Base-by-base conservation (phyloP, 2,113 vertebrate genomes). In the Burhinus oedicnemus region DNA sequence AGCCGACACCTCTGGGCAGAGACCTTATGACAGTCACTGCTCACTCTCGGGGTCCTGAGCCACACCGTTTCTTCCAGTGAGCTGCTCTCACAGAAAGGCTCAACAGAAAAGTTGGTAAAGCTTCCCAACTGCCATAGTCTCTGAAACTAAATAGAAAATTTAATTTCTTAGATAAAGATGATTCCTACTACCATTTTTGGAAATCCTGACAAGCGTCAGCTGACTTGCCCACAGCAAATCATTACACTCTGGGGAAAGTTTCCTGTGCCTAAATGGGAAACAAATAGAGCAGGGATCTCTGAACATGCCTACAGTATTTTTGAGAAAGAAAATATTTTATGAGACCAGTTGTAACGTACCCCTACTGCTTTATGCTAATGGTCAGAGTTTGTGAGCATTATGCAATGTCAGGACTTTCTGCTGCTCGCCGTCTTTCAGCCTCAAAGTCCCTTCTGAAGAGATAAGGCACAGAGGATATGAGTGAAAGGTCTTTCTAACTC, bases 401-500 rank as follows among this genome's bases (percentile, higher is more conserved):
- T n/a, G 85, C 82, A 88, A 74, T 32, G 8, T 55, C 60, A 44
- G 18, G 25, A 29, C 69, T 52, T 93, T 69, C 57, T 74, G 78
- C 64, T 90, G n/a, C 47, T 94, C 57, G 40, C 87, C 57, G 52
- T 29, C 40, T 77, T 95, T 83, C 65, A 82, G 88, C 92, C 68
- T 91, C 86, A 79, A 94, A 95, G 85, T 92, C 71, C 93, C 42
- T 85, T 80, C 34, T 54, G 27, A 79, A 88, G 58, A 93, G 96
- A 93, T 94, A 96, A 97, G 74, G 54, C 75, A 27, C 15, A 69
- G 69, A 83, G 26, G 20, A 60, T 65, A 80, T 17, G 40, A 95
- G 72, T 78, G 90, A 94, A 96, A 97, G 89, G 94, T 89, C 60
- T 54, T 77, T 86, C 66, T 92, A n/a, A 40, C 32, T 80, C 49